Evolutionary conservation across 1,140 invertebrate species (phyloP).

Genomic region (Dendroctonus ponderosae): DNA sequence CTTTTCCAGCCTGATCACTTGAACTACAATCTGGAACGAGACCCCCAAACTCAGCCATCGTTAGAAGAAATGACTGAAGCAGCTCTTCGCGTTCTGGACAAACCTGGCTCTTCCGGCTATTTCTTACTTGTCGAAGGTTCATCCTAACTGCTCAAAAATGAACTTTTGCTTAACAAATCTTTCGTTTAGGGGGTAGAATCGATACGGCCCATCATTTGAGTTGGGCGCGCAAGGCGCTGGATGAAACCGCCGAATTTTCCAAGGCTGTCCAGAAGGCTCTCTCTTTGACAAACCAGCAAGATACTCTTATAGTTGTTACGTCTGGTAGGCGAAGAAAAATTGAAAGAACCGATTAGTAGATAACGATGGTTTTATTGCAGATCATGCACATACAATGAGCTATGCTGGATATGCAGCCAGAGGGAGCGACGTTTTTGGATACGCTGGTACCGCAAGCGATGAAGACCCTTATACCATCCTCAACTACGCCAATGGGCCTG

Average conservation of each 20-base stretch:
- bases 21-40: conserved; percentile 59
- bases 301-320: conserved; percentile 63
- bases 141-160: no score
- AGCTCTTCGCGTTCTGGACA: conserved; percentile 72
- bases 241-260: conserved; percentile 67
- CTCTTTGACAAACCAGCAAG: conserved; percentile 55
- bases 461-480: conserved; percentile 67
- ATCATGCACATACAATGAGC: conserved; percentile 67
- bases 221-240: conserved; percentile 63
- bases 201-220: conserved; percentile 72
- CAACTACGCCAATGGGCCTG: conserved; percentile 74
- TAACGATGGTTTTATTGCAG: conserved; percentile 39
- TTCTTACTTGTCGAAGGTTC: conserved; percentile 56
- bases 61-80: conserved; percentile 78
- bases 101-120: conserved; percentile 64
- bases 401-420: conserved; percentile 65
- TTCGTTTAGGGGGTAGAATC: conserved; percentile 66
- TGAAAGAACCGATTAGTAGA: background rate
- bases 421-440: conserved; percentile 67
- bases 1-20: conserved; percentile 58
- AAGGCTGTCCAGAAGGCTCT: conserved; percentile 64
- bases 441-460: conserved; percentile 49
- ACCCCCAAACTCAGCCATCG: conserved; percentile 58
- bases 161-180: no score
- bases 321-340: conserved; percentile 55